phyloP scores from a whole-genome alignment of 2,113 vertebrate species.

The Microtus oregoni region DNA sequence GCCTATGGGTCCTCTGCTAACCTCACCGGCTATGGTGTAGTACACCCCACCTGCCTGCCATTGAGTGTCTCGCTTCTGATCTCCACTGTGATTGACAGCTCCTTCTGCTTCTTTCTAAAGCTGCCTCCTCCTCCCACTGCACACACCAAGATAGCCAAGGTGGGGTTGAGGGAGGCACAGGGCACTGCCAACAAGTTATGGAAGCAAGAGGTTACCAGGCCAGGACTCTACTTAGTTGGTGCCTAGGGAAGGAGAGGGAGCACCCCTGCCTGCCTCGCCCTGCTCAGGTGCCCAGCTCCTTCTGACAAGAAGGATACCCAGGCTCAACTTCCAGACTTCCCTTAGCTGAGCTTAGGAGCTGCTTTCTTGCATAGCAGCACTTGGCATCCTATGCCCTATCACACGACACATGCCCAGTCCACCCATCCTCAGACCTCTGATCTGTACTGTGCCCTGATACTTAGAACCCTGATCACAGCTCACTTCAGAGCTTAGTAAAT shows the following conservation, averaged over 20 bases:
- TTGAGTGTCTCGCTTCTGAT: background rate
- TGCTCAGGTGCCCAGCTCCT: background rate
- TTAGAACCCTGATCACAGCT: no score
- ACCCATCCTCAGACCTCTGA: no score
- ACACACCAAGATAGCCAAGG: background rate
- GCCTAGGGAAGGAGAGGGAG: background rate
- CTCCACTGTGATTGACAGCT: background rate
- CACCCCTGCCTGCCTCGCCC: background rate
- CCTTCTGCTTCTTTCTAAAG: background rate
- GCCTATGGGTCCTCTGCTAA: rapidly evolving
- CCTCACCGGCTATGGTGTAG: no score
- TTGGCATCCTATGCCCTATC: background rate
- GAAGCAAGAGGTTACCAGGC: background rate
- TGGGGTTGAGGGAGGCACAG: rapidly evolving
- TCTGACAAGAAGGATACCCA: background rate
- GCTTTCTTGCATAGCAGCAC: background rate
- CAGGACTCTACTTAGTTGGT: rapidly evolving
- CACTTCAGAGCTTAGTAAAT: background rate
- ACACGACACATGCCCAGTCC: rapidly evolving
- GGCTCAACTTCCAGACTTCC: background rate
- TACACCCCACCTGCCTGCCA: rapidly evolving
- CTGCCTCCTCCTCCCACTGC: background rate
- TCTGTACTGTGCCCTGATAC: background rate
- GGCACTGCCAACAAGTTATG: background rate
- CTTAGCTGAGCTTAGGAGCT: background rate